These are phyloP conservation scores for Leistus spinibarbis DNA, from an alignment of 2,888 invertebrate genomes.

Conservation along the genomic window DNA sequence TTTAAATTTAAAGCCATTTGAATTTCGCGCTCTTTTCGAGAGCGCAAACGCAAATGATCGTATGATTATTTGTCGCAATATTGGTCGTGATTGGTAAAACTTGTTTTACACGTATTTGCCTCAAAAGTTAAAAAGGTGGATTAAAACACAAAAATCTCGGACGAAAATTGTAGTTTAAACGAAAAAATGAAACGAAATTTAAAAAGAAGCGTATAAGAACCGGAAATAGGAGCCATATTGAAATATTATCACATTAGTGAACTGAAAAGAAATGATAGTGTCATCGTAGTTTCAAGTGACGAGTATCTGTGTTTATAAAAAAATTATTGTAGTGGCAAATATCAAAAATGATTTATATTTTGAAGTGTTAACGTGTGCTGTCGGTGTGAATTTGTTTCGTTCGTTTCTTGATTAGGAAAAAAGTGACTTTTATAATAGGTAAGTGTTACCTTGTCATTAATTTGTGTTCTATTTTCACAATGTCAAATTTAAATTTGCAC, in stretches of 20 bases:
- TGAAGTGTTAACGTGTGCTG: slow-evolving; percentile 12
- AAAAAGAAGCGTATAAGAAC: slow-evolving; percentile 5
- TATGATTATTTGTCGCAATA: not conserved
- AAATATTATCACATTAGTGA: slow-evolving; percentile 44
- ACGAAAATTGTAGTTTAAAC: not conserved
- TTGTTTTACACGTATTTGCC: not conserved
- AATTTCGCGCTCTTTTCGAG: not conserved
- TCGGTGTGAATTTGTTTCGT: slow-evolving; percentile 13
- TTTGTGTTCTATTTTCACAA: slow-evolving; percentile 1
- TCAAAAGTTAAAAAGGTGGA: not conserved
- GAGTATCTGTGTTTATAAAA: slow-evolving; percentile 23
- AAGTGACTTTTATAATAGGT: slow-evolving; percentile 27
- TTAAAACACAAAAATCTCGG: not conserved
- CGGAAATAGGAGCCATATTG: slow-evolving; percentile 47
- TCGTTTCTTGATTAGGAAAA: slow-evolving; percentile 17
- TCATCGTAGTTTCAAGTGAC: slow-evolving; percentile 45
- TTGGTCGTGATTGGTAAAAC: not conserved
- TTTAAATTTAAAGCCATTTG: not conserved
- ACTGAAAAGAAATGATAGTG: slow-evolving; percentile 49
- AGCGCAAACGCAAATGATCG: not conserved
- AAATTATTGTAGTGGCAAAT: slow-evolving; percentile 1
- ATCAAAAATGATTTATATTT: slow-evolving; percentile 18
- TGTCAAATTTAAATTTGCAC: slow-evolving; percentile 2
- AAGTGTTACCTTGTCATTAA: slow-evolving; percentile 26
- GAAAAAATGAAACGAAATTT: not conserved